These are phyloP conservation scores for Orchesella flavescens DNA, from an alignment of 2,888 invertebrate genomes.

Conservation along the genomic window DNA sequence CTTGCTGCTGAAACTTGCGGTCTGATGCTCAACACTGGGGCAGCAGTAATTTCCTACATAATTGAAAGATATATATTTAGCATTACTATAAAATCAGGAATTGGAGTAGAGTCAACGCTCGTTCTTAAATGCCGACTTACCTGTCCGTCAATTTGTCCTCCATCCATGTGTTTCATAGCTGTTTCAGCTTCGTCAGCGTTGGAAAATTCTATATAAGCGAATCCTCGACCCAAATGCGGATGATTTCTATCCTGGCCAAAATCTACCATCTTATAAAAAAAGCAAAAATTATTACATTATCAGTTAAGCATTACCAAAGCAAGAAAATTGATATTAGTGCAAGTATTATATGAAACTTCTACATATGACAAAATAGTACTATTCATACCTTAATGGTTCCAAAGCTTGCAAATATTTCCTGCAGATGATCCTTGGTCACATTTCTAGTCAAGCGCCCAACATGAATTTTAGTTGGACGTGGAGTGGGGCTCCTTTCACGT, in stretches of 20 bases:
- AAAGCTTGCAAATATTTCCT: constrained; percentile 75
- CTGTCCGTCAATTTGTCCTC: constrained; percentile 78
- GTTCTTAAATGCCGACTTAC: constrained; percentile 33
- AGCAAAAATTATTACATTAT: background rate
- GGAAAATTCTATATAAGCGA: constrained; percentile 95
- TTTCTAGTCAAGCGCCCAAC: constrained; percentile 94
- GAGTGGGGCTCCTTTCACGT: constrained; percentile 90
- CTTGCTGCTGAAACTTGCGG: constrained; percentile 71
- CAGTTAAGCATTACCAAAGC: too few species aligned
- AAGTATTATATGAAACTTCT: too few species aligned
- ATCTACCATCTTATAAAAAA: constrained; percentile 85
- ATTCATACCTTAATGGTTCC: constrained; percentile 70
- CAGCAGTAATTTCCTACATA: constrained; percentile 89
- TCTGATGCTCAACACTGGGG: constrained; percentile 85
- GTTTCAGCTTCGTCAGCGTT: constrained; percentile 97
- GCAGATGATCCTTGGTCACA: constrained; percentile 83
- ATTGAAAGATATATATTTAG: background rate
- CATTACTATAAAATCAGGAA: background rate
- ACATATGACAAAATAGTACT: constrained; percentile 21
- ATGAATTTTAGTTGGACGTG: constrained; percentile 93
- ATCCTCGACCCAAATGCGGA: constrained; percentile 90
- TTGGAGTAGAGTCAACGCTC: too few species aligned
- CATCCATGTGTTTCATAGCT: constrained; percentile 99
- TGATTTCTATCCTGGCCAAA: constrained; percentile 92
- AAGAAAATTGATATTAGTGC: background rate